Conservation (phyloP, 2,797 vertebrate genomes). For the Amniataba percoides region DNA sequence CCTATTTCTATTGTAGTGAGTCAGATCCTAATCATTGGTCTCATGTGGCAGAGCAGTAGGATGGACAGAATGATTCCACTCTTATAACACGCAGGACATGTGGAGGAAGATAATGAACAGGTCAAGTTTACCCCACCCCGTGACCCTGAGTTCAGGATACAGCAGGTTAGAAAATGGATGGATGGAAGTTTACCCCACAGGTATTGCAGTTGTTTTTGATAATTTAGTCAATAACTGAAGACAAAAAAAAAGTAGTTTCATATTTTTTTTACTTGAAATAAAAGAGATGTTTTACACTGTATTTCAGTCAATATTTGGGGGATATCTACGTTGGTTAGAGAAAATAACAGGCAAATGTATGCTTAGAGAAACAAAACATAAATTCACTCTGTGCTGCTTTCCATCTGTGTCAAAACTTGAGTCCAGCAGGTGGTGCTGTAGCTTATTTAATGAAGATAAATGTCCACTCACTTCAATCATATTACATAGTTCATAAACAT, state of each 20-base stretch:
- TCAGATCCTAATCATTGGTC: constrained; percentile 26
- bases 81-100: not conserved
- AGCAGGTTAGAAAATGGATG: no score
- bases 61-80: constrained; percentile 11
- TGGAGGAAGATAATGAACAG: not conserved
- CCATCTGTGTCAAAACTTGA: not conserved
- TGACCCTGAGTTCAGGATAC: no score
- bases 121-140: not conserved
- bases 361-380: not conserved
- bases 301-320: not conserved
- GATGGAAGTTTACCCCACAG: not conserved
- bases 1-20: constrained; percentile 19
- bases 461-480: not conserved
- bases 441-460: constrained; percentile 26
- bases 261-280: not conserved
- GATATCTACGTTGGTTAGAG: not conserved
- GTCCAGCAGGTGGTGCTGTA: constrained; percentile 67
- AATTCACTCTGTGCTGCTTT: not conserved
- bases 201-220: not conserved
- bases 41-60: constrained; percentile 10
- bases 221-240: not conserved
- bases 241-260: not conserved
- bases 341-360: not conserved
- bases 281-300: not conserved
- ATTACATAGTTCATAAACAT: not conserved